Evolutionary conservation across 1,140 invertebrate species (phyloP).

Genomic region (Sogatella furcifera): DNA sequence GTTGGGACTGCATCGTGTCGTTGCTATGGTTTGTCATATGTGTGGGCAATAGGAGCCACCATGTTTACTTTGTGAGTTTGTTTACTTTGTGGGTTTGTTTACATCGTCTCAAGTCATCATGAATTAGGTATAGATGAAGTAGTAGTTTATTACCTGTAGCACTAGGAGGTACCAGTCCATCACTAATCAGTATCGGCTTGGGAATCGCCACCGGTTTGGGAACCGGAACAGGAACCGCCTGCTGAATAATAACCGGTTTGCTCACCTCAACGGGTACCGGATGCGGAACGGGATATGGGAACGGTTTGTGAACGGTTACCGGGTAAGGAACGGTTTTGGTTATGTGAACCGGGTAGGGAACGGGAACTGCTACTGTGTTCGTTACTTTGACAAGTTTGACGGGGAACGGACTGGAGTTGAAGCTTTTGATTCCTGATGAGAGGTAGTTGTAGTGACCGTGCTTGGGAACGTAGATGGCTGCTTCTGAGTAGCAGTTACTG

Average conservation of each 20-base stretch:
- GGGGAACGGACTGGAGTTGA: not conserved
- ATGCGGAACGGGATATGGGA: slow-evolving; percentile 10
- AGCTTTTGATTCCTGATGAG: not conserved
- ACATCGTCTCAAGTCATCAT: too few relatives aligned
- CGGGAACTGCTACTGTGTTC: slow-evolving; percentile 12
- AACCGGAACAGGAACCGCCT: not conserved
- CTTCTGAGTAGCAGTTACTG: not conserved
- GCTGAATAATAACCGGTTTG: slow-evolving; percentile 8
- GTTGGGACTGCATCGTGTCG: too few relatives aligned
- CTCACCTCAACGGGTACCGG: slow-evolving; percentile 9
- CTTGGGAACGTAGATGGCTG: not conserved
- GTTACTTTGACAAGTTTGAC: slow-evolving; percentile 11
- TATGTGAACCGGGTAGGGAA: slow-evolving; percentile 7
- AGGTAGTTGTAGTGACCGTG: slow-evolving; percentile 2
- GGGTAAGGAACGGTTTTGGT: slow-evolving; percentile 4
- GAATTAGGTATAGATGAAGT: too few relatives aligned
- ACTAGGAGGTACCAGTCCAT: not conserved
- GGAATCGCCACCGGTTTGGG: slow-evolving; percentile 6
- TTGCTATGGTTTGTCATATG: too few relatives aligned
- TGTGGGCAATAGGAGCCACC: too few relatives aligned
- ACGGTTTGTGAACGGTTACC: slow-evolving; percentile 8
- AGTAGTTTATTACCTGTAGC: not conserved
- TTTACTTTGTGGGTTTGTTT: too few relatives aligned
- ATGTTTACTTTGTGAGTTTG: too few relatives aligned
- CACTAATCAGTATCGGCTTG: not conserved